These are phyloP conservation scores for Magallana ariakensis DNA, from an alignment of 1,140 invertebrate species.

Conservation along the genomic window DNA sequence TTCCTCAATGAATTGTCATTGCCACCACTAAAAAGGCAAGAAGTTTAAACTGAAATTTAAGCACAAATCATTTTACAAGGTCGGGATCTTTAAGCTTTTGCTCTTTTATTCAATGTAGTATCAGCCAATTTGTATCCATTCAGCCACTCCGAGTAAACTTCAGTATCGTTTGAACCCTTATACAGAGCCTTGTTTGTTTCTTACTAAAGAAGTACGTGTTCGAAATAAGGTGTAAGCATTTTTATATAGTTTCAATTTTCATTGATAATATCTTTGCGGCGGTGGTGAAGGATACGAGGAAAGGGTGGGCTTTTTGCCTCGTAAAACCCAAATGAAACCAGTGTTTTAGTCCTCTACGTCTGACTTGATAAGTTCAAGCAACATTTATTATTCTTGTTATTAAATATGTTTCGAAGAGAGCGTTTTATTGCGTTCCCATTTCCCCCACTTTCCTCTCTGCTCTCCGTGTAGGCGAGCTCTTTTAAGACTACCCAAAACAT, in stretches of 20 bases:
- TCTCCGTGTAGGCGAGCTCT: constrained; percentile 12
- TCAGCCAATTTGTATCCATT: constrained; percentile 18
- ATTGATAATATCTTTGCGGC: constrained; percentile 14
- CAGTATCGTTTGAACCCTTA: not conserved
- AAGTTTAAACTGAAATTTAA: constrained; percentile 30
- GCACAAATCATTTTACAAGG: constrained; percentile 15
- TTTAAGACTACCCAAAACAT: not conserved
- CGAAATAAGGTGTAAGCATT: constrained; percentile 36
- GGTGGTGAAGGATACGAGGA: constrained; percentile 1
- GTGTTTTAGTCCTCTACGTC: constrained; percentile 20
- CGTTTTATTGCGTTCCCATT: not conserved
- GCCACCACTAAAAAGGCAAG: constrained; percentile 22
- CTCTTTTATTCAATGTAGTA: constrained; percentile 18
- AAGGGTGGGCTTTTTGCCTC: constrained; percentile 30
- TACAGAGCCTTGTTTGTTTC: constrained; percentile 22
- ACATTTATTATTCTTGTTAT: constrained; percentile 15
- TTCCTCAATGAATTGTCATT: constrained; percentile 12
- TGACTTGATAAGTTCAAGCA: constrained; percentile 25
- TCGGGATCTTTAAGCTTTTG: constrained; percentile 14
- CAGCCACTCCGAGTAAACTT: not conserved
- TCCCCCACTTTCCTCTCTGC: not conserved
- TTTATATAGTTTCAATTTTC: constrained; percentile 33
- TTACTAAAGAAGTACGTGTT: constrained; percentile 9
- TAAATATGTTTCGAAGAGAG: constrained; percentile 17
- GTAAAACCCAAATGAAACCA: constrained; percentile 18